Base-by-base conservation (phyloP, 2,797 vertebrate genomes). In the Bucorvus abyssinicus region DNA sequence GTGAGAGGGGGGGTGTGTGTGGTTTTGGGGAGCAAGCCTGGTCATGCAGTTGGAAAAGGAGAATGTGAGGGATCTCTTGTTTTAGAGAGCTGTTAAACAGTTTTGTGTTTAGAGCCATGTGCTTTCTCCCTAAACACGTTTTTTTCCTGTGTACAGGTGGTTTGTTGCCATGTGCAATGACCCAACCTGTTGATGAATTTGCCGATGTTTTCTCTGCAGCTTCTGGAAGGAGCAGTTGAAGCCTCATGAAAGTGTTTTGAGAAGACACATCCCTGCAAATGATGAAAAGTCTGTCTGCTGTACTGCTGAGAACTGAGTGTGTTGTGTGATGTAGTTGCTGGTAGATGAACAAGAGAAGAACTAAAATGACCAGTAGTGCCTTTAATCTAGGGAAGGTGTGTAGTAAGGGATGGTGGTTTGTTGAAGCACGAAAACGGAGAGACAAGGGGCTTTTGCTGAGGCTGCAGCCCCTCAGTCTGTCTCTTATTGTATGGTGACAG, bases 1-100 rank as follows among this genome's bases (percentile, higher is more conserved):
- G 29, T 13, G 21, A 20, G 22, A 45, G 30, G 1, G 0, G 12
- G 30, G 1, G 0, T 14, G 34, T 30, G 27, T 26, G 23, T 45
- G 29, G 14, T 29, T 86, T 19, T 17, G 20, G 6, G n/a, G 49
- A 6, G 6, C 45, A 40, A 73, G 18, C 73, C 38, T 61, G 60
- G 26, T 34, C 18, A 1, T 30, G 47, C 30, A 5, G 4, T 34
- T 49, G 27, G 42, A 30, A 47, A 42, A 24, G 44, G 60, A 14
- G 8, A 42, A 34, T 49, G 42, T 13, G 81, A 74, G 55, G 47
- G n/a, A 40, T 15, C 15, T 45, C 19, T 14, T 60, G 59, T 49
- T 73, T 67, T 11, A 10, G 55, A 80, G 40, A 63, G 29, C 59
- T 44, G n/a, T 45, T 53, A 22, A 45, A 30, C 7, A 13, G 52